phyloP scores from a whole-genome alignment of 2,797 vertebrate genomes.

The Phoxinus dragarum region DNA sequence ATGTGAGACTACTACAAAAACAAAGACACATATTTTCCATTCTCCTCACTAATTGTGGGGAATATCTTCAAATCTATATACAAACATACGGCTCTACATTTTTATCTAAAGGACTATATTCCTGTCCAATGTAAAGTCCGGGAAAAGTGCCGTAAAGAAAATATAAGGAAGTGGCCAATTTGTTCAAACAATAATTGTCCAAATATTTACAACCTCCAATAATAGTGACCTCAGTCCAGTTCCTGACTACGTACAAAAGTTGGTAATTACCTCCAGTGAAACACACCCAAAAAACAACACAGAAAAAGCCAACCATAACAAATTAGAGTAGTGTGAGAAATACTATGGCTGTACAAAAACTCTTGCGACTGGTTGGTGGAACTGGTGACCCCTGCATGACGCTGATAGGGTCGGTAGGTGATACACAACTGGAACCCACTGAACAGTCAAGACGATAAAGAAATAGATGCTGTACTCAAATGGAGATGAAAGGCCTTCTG shows the following conservation, averaged over 20 bases:
- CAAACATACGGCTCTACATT: constrained; percentile 42
- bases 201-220: constrained; percentile 64
- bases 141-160: constrained; percentile 38
- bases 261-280: constrained; percentile 53
- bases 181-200: constrained; percentile 62
- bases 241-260: constrained; percentile 49
- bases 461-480: not conserved
- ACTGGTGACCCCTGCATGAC: not conserved
- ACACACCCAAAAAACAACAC: constrained; percentile 57
- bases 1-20: not conserved
- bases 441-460: constrained; percentile 2
- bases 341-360: constrained; percentile 33
- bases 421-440: constrained; percentile 23
- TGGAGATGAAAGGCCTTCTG: constrained; percentile 16
- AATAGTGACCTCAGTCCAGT: constrained; percentile 44
- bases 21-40: constrained; percentile 8
- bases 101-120: constrained; percentile 32
- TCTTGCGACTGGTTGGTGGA: not conserved
- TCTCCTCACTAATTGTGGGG: constrained; percentile 8
- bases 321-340: constrained; percentile 53
- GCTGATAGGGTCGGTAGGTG: not conserved
- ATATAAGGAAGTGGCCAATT: constrained; percentile 66
- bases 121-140: constrained; percentile 42
- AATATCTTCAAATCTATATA: constrained; percentile 47
- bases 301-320: constrained; percentile 63